Evolutionary conservation across 2,888 invertebrate species (phyloP).

Genomic region (Luffia ferchaultella): DNA sequence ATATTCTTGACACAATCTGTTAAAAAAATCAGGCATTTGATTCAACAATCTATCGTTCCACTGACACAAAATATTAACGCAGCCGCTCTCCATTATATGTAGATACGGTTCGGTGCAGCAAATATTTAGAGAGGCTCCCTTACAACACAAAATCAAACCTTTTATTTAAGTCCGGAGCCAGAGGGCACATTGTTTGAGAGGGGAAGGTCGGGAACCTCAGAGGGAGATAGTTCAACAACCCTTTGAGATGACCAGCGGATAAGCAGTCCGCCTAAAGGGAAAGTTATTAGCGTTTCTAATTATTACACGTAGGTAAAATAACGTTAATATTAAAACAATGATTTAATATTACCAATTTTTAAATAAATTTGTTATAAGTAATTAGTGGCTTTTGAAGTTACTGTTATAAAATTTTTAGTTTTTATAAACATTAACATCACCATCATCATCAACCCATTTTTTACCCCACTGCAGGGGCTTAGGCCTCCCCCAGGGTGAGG

Average conservation of each 20-base stretch:
- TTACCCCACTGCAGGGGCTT: no score
- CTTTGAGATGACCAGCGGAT: slow-evolving; percentile 51
- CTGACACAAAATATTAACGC: neutral
- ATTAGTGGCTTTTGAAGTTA: no score
- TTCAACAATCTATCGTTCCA: neutral
- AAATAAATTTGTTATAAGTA: no score
- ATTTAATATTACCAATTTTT: no score
- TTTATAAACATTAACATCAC: no score
- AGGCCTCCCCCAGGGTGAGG: no score
- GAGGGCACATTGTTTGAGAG: slow-evolving; percentile 44
- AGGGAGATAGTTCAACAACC: slow-evolving; percentile 60
- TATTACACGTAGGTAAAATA: no score
- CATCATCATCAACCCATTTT: no score
- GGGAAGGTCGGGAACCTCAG: slow-evolving; percentile 15
- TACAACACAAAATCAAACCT: slow-evolving; percentile 66
- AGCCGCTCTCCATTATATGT: slow-evolving; percentile 30
- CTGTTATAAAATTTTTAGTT: no score
- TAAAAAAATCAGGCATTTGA: neutral
- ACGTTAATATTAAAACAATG: no score
- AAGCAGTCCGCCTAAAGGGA: slow-evolving; percentile 13
- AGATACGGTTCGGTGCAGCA: slow-evolving; percentile 43
- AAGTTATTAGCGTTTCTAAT: no score
- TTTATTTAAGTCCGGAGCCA: slow-evolving; percentile 61
- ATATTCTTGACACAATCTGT: no score
- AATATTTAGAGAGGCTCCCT: slow-evolving; percentile 55